Evolutionary conservation across 1,140 invertebrate species (phyloP).

Genomic region (Lordiphosa clarofinis): DNA sequence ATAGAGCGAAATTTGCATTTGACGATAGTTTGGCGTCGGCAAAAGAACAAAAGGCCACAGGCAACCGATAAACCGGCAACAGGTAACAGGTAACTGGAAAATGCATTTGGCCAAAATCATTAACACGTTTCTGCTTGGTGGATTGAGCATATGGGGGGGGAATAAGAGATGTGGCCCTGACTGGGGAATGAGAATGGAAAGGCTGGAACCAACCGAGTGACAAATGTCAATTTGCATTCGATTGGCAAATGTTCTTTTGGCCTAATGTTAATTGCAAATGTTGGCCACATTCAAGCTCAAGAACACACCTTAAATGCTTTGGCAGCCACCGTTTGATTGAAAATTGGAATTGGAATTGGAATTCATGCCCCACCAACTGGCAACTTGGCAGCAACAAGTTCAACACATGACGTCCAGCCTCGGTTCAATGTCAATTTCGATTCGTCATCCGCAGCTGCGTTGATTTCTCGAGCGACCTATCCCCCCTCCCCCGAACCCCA

Average conservation of each 20-base stretch:
- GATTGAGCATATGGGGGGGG: slow-evolving; percentile 8
- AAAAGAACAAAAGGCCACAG: slow-evolving; percentile 59
- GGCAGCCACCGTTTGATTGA: slow-evolving; percentile 13
- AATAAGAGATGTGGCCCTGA: slow-evolving; percentile 42
- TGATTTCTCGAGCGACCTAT: slow-evolving; percentile 70
- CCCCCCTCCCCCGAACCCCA: too few species aligned
- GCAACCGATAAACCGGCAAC: slow-evolving; percentile 10
- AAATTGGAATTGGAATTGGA: slow-evolving; percentile 51
- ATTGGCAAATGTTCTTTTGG: slow-evolving; percentile 63
- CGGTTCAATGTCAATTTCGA: slow-evolving; percentile 79
- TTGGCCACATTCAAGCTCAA: slow-evolving; percentile 63
- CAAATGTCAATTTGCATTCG: slow-evolving; percentile 77
- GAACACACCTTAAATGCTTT: slow-evolving; percentile 74
- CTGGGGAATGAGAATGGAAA: too few species aligned
- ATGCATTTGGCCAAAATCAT: slow-evolving; percentile 44
- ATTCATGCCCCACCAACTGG: slow-evolving; percentile 19
- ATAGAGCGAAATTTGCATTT: slow-evolving; percentile 73
- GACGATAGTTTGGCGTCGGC: slow-evolving; percentile 36
- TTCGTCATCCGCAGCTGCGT: slow-evolving; percentile 78
- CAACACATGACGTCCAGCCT: slow-evolving; percentile 20
- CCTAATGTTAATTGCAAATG: slow-evolving; percentile 57
- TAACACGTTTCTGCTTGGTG: slow-evolving; percentile 56
- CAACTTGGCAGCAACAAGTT: slow-evolving; percentile 55
- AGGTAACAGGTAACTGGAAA: slow-evolving; percentile 50
- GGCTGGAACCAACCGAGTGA: too few species aligned